Percentiles rank a stretch among this genome's conserved stretches.
Conservation (phyloP, 2,113 vertebrate genomes). For the Hemicordylus capensis region DNA sequence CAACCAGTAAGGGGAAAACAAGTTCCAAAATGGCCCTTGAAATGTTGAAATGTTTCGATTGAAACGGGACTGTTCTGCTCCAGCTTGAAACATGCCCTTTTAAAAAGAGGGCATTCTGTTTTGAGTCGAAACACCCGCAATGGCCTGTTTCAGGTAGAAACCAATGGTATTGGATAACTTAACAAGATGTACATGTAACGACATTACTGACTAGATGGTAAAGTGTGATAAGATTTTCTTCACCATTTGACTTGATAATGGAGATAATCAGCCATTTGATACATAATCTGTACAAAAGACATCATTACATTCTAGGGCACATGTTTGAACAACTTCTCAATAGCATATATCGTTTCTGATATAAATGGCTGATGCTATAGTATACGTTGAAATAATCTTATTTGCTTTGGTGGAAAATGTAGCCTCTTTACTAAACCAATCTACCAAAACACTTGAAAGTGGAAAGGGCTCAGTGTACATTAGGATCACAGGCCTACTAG, state of each 20-base stretch:
- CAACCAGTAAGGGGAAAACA: no score
- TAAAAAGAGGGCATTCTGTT: no score
- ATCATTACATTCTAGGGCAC: background rate
- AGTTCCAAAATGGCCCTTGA: no score
- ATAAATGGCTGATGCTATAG: background rate
- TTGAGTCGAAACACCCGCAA: no score
- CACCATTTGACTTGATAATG: background rate
- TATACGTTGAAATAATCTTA: background rate
- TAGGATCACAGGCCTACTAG: background rate
- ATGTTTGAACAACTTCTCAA: slow-evolving; percentile 12
- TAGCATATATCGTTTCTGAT: background rate
- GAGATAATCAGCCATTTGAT: background rate
- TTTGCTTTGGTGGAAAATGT: background rate
- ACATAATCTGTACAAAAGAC: background rate
- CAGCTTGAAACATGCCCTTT: no score
- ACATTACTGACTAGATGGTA: background rate
- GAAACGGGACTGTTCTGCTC: no score
- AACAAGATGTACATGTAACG: background rate
- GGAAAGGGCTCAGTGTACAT: background rate
- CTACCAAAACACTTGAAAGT: background rate
- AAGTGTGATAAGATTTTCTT: background rate
- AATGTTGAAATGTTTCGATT: no score
- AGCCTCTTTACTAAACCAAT: background rate
- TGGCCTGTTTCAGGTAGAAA: no score
- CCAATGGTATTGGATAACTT: no score